A percentile compares a stretch with the other conserved stretches of the same genome.
phyloP scores from a whole-genome alignment of 2,113 vertebrate genomes.

The Irena cyanogastra region DNA sequence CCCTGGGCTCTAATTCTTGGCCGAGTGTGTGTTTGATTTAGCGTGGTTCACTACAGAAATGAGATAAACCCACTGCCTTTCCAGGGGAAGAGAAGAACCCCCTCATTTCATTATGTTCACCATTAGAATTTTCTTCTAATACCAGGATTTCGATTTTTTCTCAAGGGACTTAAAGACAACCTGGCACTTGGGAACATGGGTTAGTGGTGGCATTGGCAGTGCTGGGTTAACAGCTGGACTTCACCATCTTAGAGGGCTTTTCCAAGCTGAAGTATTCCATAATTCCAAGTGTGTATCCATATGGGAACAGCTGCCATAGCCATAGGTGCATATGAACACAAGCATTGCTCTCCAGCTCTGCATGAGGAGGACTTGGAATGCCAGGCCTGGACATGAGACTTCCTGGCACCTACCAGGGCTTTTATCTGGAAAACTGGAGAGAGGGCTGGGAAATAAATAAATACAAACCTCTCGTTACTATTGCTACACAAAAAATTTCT shows the following conservation, averaged over 20 bases:
- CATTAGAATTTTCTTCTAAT: background rate
- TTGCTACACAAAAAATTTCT: background rate
- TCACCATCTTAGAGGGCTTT: background rate
- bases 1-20: background rate
- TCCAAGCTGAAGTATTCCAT: background rate
- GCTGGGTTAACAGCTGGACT: background rate
- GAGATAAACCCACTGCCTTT: background rate
- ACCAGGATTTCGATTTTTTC: background rate
- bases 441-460: background rate
- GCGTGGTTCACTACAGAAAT: fast-evolving
- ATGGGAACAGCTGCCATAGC: background rate
- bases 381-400: background rate
- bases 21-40: fast-evolving
- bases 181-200: too few species aligned
- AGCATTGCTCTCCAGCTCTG: background rate
- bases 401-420: background rate
- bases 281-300: background rate
- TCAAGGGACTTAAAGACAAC: background rate
- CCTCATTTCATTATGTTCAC: background rate
- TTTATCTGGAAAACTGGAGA: background rate
- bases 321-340: fast-evolving
- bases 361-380: fast-evolving
- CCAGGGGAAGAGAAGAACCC: background rate
- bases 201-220: background rate
- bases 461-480: fast-evolving